Conservation (phyloP, 2,113 vertebrate species). For the Prolemur simus region DNA sequence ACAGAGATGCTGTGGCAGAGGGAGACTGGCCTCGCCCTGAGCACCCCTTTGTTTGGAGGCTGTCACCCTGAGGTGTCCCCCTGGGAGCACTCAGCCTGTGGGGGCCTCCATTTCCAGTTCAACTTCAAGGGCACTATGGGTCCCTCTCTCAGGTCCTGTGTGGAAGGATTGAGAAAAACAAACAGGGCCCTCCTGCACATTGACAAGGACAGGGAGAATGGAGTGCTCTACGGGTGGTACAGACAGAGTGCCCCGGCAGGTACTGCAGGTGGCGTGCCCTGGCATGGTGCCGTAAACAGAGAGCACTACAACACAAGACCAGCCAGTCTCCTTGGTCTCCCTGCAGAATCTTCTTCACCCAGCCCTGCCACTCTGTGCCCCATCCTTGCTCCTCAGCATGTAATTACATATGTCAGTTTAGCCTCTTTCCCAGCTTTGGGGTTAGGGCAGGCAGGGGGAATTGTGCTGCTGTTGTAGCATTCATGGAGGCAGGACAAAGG, state of each 20-base stretch:
- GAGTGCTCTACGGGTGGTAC: neutral
- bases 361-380: neutral
- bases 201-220: neutral
- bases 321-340: neutral
- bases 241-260: neutral
- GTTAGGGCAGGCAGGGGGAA: no score
- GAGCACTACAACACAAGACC: neutral
- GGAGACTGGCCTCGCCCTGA: fast-evolving
- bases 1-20: neutral
- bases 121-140: neutral
- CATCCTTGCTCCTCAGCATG: no score
- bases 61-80: neutral
- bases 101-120: neutral
- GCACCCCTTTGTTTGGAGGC: neutral
- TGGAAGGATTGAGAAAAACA: neutral
- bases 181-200: neutral
- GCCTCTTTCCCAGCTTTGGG: neutral
- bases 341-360: neutral
- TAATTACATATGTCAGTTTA: no score
- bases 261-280: neutral
- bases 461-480: neutral
- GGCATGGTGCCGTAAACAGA: neutral
- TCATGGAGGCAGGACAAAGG: neutral
- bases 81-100: neutral
- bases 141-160: neutral